Evolutionary conservation across 2,113 vertebrate species (phyloP).

Genomic region (Salvelinus fontinalis): DNA sequence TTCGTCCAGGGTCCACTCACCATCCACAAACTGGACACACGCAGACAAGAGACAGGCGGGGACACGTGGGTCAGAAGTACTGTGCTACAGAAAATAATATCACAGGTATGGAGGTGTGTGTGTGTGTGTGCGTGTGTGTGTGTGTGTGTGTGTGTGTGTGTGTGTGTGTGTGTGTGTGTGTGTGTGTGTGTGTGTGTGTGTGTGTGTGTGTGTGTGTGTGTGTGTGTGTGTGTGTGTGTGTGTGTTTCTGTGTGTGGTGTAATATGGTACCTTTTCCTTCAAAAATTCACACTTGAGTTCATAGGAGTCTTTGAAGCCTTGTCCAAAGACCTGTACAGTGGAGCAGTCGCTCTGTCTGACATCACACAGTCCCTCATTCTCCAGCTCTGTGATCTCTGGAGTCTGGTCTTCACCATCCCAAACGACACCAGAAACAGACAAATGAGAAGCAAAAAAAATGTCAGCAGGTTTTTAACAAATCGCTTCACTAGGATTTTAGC

Average conservation of each 20-base stretch:
- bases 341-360: constrained; percentile 76
- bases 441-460: neutral
- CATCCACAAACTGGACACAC: constrained; percentile 70
- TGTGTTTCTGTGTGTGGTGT: neutral
- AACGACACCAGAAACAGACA: constrained; percentile 5
- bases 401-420: constrained; percentile 76
- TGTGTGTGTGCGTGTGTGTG: too few species aligned
- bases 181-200: too few species aligned
- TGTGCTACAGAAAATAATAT: neutral
- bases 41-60: neutral
- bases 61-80: neutral
- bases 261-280: constrained; percentile 81
- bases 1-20: constrained; percentile 76
- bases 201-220: too few species aligned
- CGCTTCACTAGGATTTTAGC: neutral
- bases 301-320: constrained; percentile 79
- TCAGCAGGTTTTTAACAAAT: constrained; percentile 1
- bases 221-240: neutral
- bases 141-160: too few species aligned
- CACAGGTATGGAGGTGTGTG: neutral
- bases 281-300: constrained; percentile 87
- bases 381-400: constrained; percentile 84
- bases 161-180: neutral
- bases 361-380: constrained; percentile 83
- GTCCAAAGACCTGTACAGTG: constrained; percentile 77